Evolutionary conservation across 2,888 invertebrate species (phyloP).

Genomic region (Zootermopsis nevadensis): DNA sequence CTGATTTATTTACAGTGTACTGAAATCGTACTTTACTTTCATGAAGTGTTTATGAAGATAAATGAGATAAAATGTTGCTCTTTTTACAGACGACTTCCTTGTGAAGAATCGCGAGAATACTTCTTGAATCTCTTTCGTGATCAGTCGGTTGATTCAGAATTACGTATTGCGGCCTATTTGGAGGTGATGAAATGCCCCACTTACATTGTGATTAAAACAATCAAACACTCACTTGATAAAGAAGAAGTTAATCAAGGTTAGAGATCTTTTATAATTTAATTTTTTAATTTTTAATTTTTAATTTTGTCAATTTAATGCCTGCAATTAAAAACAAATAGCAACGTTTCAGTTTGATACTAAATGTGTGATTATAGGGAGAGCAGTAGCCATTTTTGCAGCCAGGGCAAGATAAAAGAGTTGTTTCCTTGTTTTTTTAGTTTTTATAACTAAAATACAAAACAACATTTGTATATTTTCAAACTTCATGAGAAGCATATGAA

Average conservation of each 20-base stretch:
- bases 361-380: neutral
- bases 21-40: no score
- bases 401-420: no score
- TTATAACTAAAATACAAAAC: no score
- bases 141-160: constrained; percentile 79
- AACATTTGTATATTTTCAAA: no score
- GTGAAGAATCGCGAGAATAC: constrained; percentile 67
- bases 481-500: no score
- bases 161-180: constrained; percentile 87
- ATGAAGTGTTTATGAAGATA: no score
- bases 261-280: neutral
- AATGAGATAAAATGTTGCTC: neutral
- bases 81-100: constrained; percentile 63
- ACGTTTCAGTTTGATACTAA: no score
- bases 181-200: constrained; percentile 92
- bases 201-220: constrained; percentile 76
- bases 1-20: no score
- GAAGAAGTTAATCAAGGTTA: constrained; percentile 90
- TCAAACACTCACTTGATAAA: constrained; percentile 75
- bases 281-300: neutral
- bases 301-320: neutral
- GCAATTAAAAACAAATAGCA: no score
- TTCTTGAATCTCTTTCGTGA: constrained; percentile 80
- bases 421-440: no score
- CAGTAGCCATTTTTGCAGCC: neutral